Evolutionary conservation across 2,888 invertebrate species (phyloP).

Genomic region (Griposia aprilina): DNA sequence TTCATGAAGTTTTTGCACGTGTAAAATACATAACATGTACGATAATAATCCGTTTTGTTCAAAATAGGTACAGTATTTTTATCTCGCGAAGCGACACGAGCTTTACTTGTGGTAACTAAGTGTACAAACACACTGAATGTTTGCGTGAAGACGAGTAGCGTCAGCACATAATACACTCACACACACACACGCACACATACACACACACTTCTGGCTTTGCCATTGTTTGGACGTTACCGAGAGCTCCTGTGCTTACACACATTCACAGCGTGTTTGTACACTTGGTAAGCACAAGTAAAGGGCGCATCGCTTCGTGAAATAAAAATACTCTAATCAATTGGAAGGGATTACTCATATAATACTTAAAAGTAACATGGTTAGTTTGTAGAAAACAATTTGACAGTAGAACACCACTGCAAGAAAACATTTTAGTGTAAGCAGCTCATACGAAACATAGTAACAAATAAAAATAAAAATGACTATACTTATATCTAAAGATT

Average conservation of each 20-base stretch:
- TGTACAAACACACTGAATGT: not conserved
- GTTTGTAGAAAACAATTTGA: conserved; percentile 14
- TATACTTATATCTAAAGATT: not conserved
- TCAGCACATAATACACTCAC: not conserved
- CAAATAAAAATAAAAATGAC: not conserved
- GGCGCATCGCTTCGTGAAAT: not conserved
- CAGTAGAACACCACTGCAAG: conserved; percentile 13
- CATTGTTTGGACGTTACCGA: not conserved
- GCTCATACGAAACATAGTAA: not conserved
- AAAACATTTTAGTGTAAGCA: conserved; percentile 9
- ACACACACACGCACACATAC: not conserved
- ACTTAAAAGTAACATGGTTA: conserved; percentile 7
- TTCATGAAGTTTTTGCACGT: not conserved
- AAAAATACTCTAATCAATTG: not conserved
- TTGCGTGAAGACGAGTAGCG: not conserved
- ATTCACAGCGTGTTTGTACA: not conserved
- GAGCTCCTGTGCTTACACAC: not conserved
- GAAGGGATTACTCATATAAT: conserved; percentile 6
- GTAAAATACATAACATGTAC: not conserved
- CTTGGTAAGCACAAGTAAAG: not conserved
- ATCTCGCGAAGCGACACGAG: not conserved
- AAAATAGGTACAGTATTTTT: not conserved
- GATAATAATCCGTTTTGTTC: conserved; percentile 9
- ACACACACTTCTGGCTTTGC: not conserved
- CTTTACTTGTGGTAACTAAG: not conserved